phyloP scores from a whole-genome alignment of 2,888 invertebrate species.

The Bedellia somnulentella region DNA sequence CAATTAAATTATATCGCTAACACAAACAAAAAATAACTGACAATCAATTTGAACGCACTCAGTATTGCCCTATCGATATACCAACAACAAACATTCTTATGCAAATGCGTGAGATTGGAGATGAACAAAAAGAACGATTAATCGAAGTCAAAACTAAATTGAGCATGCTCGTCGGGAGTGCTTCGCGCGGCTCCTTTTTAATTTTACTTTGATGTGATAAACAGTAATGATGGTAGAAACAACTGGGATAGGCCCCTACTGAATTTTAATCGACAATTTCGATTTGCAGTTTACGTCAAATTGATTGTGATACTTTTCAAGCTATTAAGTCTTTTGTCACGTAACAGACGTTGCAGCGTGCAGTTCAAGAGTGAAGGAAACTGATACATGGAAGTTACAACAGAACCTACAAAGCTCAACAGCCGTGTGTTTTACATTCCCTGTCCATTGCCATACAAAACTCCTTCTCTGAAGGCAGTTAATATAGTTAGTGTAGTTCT shows the following conservation, averaged over 20 bases:
- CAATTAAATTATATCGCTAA: no score
- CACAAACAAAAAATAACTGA: no score
- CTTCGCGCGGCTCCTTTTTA: slow-evolving; percentile 38
- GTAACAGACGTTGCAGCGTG: slow-evolving; percentile 1
- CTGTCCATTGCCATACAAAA: no score
- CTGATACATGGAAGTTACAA: slow-evolving; percentile 12
- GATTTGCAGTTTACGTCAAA: no score
- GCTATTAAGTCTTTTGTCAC: no score
- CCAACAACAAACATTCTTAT: slow-evolving; percentile 33
- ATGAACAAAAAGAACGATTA: slow-evolving; percentile 42
- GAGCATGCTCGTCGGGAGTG: slow-evolving; percentile 26
- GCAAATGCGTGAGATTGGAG: slow-evolving; percentile 39
- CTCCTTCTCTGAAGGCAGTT: no score
- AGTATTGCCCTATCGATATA: slow-evolving; percentile 11
- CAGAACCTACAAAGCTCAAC: no score
- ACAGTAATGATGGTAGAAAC: slow-evolving; percentile 42
- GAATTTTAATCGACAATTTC: no score
- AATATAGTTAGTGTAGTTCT: no score
- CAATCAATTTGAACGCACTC: slow-evolving; percentile 3
- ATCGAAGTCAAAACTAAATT: slow-evolving; percentile 46
- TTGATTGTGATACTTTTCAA: no score
- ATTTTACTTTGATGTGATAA: slow-evolving; percentile 47
- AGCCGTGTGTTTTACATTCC: no score
- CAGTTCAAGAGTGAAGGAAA: slow-evolving; percentile 7
- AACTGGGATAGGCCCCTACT: no score